phyloP scores from a whole-genome alignment of 35 echinoderm and acorn worm genomes.

The Heliocidaris erythrogramma region DNA sequence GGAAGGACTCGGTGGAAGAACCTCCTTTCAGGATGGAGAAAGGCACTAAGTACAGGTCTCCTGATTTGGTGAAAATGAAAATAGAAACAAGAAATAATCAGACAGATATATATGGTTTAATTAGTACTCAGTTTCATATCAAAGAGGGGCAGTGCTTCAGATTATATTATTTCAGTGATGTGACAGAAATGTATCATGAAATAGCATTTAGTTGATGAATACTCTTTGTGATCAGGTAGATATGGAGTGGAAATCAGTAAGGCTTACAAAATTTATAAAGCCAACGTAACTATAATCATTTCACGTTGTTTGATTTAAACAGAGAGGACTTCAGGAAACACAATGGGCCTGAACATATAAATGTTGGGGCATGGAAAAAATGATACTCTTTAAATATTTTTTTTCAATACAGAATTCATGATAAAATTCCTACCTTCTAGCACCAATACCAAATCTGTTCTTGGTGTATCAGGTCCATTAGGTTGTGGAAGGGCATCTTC shows the following conservation, averaged over 20 bases:
- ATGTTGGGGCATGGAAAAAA: no score
- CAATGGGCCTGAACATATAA: no score
- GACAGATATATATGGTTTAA: neutral
- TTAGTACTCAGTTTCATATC: neutral
- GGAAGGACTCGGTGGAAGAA: conserved; percentile 73
- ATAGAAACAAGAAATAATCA: neutral
- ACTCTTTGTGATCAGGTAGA: no score
- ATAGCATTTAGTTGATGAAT: no score
- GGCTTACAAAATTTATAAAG: no score
- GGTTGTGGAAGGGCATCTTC: conserved; percentile 73
- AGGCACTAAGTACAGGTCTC: conserved; percentile 93
- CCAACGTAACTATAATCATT: no score
- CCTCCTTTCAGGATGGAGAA: conserved; percentile 85
- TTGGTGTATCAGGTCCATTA: conserved; percentile 64
- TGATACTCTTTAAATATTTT: neutral
- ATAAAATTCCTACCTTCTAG: conserved; percentile 77
- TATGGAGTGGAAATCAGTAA: no score
- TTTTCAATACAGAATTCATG: neutral
- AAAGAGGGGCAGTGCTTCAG: no score
- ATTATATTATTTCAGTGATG: no score
- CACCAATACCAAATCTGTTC: conserved; percentile 83
- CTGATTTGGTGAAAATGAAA: conserved; percentile 49
- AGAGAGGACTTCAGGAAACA: no score
- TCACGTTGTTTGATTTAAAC: no score
- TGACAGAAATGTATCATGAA: no score